A percentile compares a stretch with the other conserved stretches of the same genome.
phyloP scores from a whole-genome alignment of 1,140 invertebrate genomes.

The Caenorhabditis tropicalis region DNA sequence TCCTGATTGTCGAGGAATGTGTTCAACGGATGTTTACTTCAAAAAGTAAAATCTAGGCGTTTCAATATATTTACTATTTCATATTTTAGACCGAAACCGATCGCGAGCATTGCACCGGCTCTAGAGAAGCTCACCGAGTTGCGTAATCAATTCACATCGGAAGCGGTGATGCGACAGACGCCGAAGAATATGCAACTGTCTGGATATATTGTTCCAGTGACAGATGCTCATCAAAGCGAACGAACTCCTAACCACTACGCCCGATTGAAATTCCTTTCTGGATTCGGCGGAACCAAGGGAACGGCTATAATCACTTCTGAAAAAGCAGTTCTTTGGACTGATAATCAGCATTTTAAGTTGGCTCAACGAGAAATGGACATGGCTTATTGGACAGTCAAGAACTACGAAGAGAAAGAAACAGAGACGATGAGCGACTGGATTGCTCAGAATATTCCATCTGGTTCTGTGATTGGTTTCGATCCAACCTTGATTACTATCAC shows the following conservation, averaged over 20 bases:
- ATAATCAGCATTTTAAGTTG: slow-evolving; percentile 81
- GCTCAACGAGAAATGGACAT: slow-evolving; percentile 60
- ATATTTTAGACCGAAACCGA: too few relatives aligned
- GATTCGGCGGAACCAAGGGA: slow-evolving; percentile 85
- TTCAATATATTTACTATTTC: too few relatives aligned
- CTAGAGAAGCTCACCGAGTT: slow-evolving; percentile 24
- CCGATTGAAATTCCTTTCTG: slow-evolving; percentile 83
- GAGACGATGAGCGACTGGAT: slow-evolving; percentile 65
- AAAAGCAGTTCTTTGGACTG: slow-evolving; percentile 89
- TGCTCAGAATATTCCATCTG: slow-evolving; percentile 55
- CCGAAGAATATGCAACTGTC: neutral
- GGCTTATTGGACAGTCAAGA: slow-evolving; percentile 65
- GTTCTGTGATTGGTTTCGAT: slow-evolving; percentile 64
- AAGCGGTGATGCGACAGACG: neutral
- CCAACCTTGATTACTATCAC: slow-evolving; percentile 51
- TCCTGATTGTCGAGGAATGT: neutral
- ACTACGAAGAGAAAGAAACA: slow-evolving; percentile 52
- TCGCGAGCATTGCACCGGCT: neutral
- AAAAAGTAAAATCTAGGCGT: neutral
- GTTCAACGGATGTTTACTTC: neutral
- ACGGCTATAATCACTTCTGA: slow-evolving; percentile 83
- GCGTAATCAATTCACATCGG: neutral
- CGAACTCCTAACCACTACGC: slow-evolving; percentile 85
- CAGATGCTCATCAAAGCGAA: slow-evolving; percentile 80
- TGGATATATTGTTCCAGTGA: slow-evolving; percentile 67